Percentiles rank a stretch among this genome's conserved stretches.
phyloP scores from a whole-genome alignment of 2,797 vertebrate species.

The Chaunax sp. region DNA sequence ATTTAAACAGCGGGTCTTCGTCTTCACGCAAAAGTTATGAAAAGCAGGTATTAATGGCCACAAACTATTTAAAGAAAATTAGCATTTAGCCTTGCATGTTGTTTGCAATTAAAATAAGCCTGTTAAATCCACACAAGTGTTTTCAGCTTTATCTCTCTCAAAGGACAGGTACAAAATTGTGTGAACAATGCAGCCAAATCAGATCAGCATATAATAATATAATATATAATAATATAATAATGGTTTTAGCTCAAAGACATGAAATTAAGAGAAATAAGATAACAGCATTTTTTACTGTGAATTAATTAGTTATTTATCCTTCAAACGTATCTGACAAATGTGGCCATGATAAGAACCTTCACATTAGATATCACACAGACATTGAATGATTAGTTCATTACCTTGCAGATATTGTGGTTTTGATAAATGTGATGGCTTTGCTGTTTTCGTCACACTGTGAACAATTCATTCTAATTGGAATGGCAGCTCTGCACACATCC shows the following conservation, averaged over 20 bases:
- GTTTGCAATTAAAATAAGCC: neutral
- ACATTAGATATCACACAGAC: neutral
- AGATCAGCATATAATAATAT: conserved; percentile 11
- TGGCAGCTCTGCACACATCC: neutral
- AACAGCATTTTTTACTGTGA: too few species aligned
- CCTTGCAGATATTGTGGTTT: neutral
- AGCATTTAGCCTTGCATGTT: neutral
- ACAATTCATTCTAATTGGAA: neutral
- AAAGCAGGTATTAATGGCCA: neutral
- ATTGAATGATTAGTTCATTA: neutral
- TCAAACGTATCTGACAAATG: too few species aligned
- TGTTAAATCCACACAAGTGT: neutral
- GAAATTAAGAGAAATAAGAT: too few species aligned
- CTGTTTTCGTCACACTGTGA: neutral
- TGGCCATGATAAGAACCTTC: too few species aligned
- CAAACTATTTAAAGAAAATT: neutral
- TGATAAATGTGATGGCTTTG: neutral
- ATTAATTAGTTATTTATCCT: too few species aligned
- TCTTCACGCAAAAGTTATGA: neutral
- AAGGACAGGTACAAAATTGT: neutral
- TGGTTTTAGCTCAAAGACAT: too few species aligned
- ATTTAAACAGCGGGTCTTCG: neutral
- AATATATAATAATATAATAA: too few species aligned
- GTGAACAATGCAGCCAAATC: neutral
- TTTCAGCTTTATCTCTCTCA: neutral